Evolutionary conservation across 2,113 vertebrate species (phyloP).

Genomic region (Oreochromis niloticus): DNA sequence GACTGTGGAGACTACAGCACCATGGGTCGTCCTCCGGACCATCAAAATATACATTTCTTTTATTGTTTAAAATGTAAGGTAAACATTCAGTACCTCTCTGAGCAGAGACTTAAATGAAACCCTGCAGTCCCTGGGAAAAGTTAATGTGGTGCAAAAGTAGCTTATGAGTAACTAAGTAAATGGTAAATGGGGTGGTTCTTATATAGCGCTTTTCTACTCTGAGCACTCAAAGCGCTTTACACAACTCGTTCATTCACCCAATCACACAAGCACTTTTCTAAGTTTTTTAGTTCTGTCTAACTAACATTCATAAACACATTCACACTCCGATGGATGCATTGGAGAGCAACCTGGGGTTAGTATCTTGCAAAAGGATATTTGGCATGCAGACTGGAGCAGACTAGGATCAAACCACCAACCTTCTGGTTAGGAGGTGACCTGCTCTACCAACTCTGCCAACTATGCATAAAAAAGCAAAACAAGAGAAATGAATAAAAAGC

Average conservation of each 20-base stretch:
- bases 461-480: not conserved
- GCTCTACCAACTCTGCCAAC: not conserved
- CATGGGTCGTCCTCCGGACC: not conserved
- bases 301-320: not conserved
- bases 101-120: not conserved
- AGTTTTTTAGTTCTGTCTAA: not conserved
- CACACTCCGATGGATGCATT: not conserved
- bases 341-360: not conserved
- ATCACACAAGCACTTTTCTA: not conserved
- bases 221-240: too few relatives aligned
- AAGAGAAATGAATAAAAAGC: not conserved
- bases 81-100: not conserved
- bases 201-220: too few relatives aligned
- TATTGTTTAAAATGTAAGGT: not conserved
- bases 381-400: not conserved
- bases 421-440: not conserved
- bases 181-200: too few relatives aligned
- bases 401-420: not conserved
- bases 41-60: not conserved
- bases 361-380: not conserved
- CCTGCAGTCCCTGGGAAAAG: not conserved
- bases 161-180: not conserved
- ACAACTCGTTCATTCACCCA: too few relatives aligned
- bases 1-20: not conserved
- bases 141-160: not conserved